Evolutionary conservation across 1,140 invertebrate species (phyloP), one percentile per base, ranked within the genome.

Genomic region (Diabrotica virgifera): DNA sequence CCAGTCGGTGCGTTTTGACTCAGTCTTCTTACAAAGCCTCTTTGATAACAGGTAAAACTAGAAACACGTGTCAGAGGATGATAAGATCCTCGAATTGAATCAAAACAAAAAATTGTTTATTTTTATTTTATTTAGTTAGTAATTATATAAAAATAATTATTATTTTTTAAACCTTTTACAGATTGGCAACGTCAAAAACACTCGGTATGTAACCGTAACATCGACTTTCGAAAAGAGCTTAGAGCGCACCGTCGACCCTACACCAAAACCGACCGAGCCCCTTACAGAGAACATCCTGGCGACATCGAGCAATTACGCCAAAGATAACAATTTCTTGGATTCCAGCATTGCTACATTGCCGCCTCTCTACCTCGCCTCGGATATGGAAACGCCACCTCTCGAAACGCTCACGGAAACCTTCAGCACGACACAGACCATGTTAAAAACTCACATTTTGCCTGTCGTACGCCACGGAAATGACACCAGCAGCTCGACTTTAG

Each of bases 321-420:
- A 90, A 76, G 88, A 89, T 36, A 85, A 87, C 63, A 83, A 89
- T 65, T 83, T 85, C 0, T 73, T 91, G 46, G 89, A 90, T 77
- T 89, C 89, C 4, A 90, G 89, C 61, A 86, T 94, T 50, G 91
- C 89, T 9, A 94, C 92, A 0, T 80, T 95, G 5, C 92, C 92
- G 10, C 85, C 92, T 0, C 86, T 95, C 68, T 87, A 87, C 50
- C 79, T 94, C 9, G 87, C 88, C 6, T 85, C 86, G 9, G 87
- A 88, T 64, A 84, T 87, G 68, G 89, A 89, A 70, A 94, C 90
- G 0, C 91, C 90, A 14, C 89, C 91, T 0, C 77, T 95, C 59
- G 90, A 94, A 81, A 95, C 92, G 0, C 81, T 93, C n/a, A 94
- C 91, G 0, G 92, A 95, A 80, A 93, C 91, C 0, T 95, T 94